phyloP scores from a whole-genome alignment of 2,797 vertebrate species.

The Enteromius treurensis region DNA sequence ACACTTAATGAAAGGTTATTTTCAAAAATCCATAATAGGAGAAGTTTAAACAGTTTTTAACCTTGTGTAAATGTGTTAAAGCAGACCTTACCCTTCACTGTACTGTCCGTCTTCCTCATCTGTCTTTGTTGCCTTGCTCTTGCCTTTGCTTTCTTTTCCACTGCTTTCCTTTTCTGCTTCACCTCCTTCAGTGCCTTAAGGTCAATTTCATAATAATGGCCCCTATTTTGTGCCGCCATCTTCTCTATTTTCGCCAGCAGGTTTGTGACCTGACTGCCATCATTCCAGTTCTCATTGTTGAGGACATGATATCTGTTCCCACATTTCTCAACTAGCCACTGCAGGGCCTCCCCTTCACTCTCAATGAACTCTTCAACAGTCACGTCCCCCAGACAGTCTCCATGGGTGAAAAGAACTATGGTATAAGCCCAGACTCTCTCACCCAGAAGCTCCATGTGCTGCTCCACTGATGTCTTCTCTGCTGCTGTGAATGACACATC shows the following conservation, averaged over 20 bases:
- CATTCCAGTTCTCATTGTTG: constrained; percentile 45
- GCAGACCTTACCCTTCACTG: constrained; percentile 33
- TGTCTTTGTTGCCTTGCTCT: constrained; percentile 40
- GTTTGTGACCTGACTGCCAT: constrained; percentile 45
- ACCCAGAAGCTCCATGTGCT: constrained; percentile 54
- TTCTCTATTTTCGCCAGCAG: constrained; percentile 58
- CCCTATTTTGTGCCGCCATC: constrained; percentile 48
- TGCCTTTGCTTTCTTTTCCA: constrained; percentile 49
- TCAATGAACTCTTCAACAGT: constrained; percentile 56
- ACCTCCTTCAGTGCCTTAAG: constrained; percentile 44
- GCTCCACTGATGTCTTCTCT: constrained; percentile 52
- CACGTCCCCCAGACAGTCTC: constrained; percentile 52
- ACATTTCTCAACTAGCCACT: constrained; percentile 55
- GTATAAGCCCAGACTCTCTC: constrained; percentile 52
- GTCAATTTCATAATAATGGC: constrained; percentile 52
- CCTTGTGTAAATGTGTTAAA: background rate
- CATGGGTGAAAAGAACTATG: constrained; percentile 58
- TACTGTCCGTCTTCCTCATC: background rate
- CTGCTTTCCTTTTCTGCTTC: constrained; percentile 42
- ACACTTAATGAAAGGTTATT: no score
- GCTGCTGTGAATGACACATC: constrained; percentile 55
- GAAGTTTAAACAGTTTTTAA: background rate
- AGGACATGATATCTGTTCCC: constrained; percentile 57
- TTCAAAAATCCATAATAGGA: no score
- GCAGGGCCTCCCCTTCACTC: constrained; percentile 50